Percentiles rank a stretch among this genome's conserved stretches.
phyloP scores from a whole-genome alignment of 1,140 invertebrate genomes.

The Lepidurus arcticus region DNA sequence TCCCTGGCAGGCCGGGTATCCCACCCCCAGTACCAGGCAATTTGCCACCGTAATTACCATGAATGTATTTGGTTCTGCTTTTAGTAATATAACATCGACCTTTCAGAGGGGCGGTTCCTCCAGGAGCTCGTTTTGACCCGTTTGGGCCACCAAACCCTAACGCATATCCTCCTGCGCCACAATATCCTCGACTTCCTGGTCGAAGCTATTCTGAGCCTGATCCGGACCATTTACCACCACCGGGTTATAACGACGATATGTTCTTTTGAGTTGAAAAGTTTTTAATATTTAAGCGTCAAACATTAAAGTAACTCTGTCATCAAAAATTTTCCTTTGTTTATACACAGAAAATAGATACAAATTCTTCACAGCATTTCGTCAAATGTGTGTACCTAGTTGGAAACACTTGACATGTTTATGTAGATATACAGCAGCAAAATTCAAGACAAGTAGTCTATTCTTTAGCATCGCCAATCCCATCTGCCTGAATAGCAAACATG shows the following conservation, averaged over 20 bases:
- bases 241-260: constrained; percentile 62
- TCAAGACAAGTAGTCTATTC: constrained; percentile 51
- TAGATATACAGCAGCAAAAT: constrained; percentile 6
- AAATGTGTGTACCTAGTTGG: background rate
- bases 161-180: constrained; percentile 38
- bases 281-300: background rate
- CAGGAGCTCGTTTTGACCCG: constrained; percentile 73
- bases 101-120: constrained; percentile 61
- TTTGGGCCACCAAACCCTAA: constrained; percentile 60
- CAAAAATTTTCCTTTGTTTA: background rate
- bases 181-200: constrained; percentile 36
- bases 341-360: background rate
- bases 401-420: background rate
- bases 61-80: background rate
- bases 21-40: constrained; percentile 37
- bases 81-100: constrained; percentile 34
- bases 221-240: constrained; percentile 65
- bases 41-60: constrained; percentile 35
- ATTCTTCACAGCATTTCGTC: background rate
- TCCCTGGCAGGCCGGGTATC: constrained; percentile 37
- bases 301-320: background rate
- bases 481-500: constrained; percentile 91
- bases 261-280: constrained; percentile 55
- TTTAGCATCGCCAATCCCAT: constrained; percentile 94
- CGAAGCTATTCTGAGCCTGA: constrained; percentile 50